phyloP scores from a whole-genome alignment of 2,797 vertebrate species.

The Nyctibius grandis region DNA sequence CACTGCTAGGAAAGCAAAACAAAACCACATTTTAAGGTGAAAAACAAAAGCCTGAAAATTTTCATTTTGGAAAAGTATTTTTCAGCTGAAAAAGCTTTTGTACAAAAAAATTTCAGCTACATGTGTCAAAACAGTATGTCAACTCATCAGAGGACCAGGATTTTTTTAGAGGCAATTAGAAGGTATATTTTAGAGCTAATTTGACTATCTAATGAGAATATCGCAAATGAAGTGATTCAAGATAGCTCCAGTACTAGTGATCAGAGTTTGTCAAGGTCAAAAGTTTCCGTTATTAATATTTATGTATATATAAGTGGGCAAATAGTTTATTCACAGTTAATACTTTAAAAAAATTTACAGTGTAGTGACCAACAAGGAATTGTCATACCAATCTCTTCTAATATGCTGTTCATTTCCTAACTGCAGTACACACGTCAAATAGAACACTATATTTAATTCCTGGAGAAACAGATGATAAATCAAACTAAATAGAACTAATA shows the following conservation, averaged over 20 bases:
- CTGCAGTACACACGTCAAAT: conserved; percentile 35
- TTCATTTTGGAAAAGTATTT: not conserved
- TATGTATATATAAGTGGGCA: conserved; percentile 51
- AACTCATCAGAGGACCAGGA: conserved; percentile 48
- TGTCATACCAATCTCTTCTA: conserved; percentile 38
- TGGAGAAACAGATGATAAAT: conserved; percentile 65
- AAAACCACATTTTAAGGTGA: not conserved
- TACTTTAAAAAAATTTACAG: conserved; percentile 16
- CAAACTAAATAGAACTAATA: conserved; percentile 68
- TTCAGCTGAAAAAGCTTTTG: not conserved
- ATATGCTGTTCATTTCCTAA: conserved; percentile 42
- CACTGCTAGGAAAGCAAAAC: not conserved
- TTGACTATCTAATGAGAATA: conserved; percentile 67
- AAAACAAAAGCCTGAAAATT: not conserved
- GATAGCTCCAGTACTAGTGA: conserved; percentile 59
- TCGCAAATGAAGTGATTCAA: conserved; percentile 53
- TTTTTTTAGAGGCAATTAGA: conserved; percentile 67
- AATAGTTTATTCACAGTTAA: conserved; percentile 60
- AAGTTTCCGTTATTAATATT: conserved; percentile 59
- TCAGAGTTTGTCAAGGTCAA: conserved; percentile 51
- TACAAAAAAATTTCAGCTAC: not conserved
- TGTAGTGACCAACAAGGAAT: conserved; percentile 55
- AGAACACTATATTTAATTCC: conserved; percentile 51
- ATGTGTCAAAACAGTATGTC: conserved; percentile 46
- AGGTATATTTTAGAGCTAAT: conserved; percentile 66